Conservation (phyloP, 2,888 invertebrate genomes). For the Patella depressa region DNA sequence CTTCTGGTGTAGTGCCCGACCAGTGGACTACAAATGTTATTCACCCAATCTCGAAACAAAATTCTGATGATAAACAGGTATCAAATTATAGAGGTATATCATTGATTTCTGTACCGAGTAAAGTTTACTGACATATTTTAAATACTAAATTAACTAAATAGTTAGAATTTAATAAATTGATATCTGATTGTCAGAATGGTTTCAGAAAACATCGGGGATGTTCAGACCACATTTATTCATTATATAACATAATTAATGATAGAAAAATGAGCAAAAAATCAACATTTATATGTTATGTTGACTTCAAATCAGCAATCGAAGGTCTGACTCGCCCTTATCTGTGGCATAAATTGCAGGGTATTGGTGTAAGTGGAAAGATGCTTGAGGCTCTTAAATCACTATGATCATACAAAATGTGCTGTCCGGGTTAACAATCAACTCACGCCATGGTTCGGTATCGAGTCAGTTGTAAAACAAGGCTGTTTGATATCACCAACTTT, state of each 20-base stretch:
- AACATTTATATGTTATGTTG: background rate
- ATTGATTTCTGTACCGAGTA: conserved; percentile 2
- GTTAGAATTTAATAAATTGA: background rate
- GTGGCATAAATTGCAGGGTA: background rate
- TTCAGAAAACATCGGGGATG: background rate
- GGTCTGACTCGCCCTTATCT: background rate
- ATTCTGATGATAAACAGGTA: background rate
- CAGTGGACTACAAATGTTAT: background rate
- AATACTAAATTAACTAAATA: background rate
- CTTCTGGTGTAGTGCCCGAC: background rate
- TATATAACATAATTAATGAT: conserved; percentile 2
- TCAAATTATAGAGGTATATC: background rate
- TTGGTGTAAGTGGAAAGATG: background rate
- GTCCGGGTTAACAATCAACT: conserved; percentile 12
- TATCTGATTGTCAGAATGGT: conserved; percentile 1
- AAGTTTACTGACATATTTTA: background rate
- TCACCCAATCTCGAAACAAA: background rate
- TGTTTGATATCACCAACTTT: conserved; percentile 18
- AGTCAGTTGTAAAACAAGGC: conserved; percentile 24
- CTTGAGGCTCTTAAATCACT: background rate
- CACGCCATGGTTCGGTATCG: conserved; percentile 17
- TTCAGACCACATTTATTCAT: background rate
- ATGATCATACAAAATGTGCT: background rate
- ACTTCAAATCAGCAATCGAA: background rate
- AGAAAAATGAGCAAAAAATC: background rate